Conservation (phyloP, 37 sponge, comb jelly and placozoan genomes). For the Chondrosia reniformis region DNA sequence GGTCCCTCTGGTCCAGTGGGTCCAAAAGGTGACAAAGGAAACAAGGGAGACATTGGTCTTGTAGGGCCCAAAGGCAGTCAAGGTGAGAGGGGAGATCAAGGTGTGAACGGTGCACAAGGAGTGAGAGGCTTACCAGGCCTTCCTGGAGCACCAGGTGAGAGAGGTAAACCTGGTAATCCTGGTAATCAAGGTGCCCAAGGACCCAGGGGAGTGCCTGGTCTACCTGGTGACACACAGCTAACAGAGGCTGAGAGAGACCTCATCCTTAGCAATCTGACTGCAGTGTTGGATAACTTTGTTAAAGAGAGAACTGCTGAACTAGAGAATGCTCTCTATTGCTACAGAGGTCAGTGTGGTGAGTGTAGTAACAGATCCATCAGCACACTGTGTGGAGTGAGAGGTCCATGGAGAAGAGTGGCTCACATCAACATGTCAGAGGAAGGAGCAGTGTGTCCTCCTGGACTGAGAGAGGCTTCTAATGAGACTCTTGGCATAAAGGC, state of each 20-base stretch:
- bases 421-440: conserved; percentile 18
- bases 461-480: neutral
- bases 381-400: conserved; percentile 7
- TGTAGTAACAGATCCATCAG: neutral
- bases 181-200: neutral
- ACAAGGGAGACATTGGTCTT: too few species aligned
- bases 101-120: neutral
- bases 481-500: neutral
- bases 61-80: neutral
- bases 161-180: neutral
- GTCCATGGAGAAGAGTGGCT: conserved; percentile 8
- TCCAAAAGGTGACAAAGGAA: too few species aligned
- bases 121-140: neutral
- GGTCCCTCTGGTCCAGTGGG: too few species aligned
- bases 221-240: too few species aligned
- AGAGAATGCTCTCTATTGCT: too few species aligned
- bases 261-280: neutral
- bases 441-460: conserved; percentile 11
- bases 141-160: neutral
- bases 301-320: too few species aligned
- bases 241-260: too few species aligned
- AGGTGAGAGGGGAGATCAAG: neutral
- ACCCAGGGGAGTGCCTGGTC: neutral
- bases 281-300: neutral
- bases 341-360: too few species aligned